A percentile compares a stretch with the other conserved stretches of the same genome.
These are phyloP conservation scores for Mobula hypostoma DNA, from an alignment of 2,113 vertebrate species.

Conservation along the genomic window DNA sequence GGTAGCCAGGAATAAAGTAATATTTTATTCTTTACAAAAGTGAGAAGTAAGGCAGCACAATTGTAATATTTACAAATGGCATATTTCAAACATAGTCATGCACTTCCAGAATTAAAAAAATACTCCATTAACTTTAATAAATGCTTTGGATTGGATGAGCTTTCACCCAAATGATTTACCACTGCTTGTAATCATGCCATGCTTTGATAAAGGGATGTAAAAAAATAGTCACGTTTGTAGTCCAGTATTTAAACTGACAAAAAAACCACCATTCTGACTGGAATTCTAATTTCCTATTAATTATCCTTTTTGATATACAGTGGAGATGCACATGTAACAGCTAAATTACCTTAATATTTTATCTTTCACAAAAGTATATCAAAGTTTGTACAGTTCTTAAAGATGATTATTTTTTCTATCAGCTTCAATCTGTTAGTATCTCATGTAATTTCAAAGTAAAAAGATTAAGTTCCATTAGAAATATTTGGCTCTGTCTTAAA, in stretches of 20 bases:
- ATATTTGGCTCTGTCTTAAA: neutral
- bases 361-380: slow-evolving; percentile 4
- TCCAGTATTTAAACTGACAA: neutral
- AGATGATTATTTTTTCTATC: neutral
- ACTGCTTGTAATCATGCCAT: neutral
- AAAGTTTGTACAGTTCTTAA: neutral
- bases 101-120: slow-evolving; percentile 29
- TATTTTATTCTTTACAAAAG: slow-evolving; percentile 38
- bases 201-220: slow-evolving; percentile 25
- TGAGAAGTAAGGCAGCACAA: slow-evolving; percentile 13
- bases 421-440: neutral
- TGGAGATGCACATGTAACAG: neutral
- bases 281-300: neutral
- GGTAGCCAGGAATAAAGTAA: slow-evolving; percentile 16
- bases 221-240: neutral
- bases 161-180: neutral
- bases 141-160: neutral
- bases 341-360: slow-evolving; percentile 12
- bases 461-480: neutral
- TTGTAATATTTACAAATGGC: slow-evolving; percentile 14
- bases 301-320: neutral
- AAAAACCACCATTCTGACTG: slow-evolving; percentile 16
- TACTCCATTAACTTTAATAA: slow-evolving; percentile 6
- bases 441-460: slow-evolving; percentile 2
- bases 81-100: slow-evolving; percentile 8